Percentiles rank a stretch among this genome's conserved stretches.
These are phyloP conservation scores for Tauraco erythrolophus DNA, from an alignment of 2,113 vertebrate genomes.

Conservation along the genomic window DNA sequence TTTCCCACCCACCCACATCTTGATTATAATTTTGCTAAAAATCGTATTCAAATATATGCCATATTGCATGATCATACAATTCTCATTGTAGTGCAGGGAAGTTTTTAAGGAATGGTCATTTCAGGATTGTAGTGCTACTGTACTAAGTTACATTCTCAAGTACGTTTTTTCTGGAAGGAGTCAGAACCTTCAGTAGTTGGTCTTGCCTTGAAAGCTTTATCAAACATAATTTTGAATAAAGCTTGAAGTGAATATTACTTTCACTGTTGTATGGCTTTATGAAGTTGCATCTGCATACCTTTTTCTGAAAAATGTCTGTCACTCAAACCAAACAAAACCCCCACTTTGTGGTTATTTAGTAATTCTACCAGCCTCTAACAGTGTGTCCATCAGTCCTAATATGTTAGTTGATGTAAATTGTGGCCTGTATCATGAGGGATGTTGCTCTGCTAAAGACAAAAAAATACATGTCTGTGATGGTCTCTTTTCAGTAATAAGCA, in stretches of 20 bases:
- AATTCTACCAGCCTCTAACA: neutral
- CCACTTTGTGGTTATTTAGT: fast-evolving
- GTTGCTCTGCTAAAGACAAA: neutral
- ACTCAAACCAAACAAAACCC: neutral
- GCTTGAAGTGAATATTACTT: neutral
- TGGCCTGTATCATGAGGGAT: neutral
- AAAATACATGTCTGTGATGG: neutral
- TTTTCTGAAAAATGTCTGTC: neutral
- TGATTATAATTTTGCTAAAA: neutral
- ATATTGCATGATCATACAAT: neutral
- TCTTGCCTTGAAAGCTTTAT: neutral
- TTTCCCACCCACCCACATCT: fast-evolving
- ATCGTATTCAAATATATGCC: neutral
- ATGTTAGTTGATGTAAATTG: neutral
- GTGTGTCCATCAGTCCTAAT: neutral
- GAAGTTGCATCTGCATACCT: neutral
- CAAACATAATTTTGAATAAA: neutral
- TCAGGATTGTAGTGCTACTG: neutral
- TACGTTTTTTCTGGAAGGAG: neutral
- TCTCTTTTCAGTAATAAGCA: neutral
- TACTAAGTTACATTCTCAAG: neutral
- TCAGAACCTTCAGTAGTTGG: neutral
- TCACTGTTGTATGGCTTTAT: neutral
- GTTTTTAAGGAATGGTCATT: neutral
- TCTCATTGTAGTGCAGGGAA: neutral